These are phyloP conservation scores for Phortica okadai DNA, from an alignment of 2,888 invertebrate genomes.

Conservation along the genomic window DNA sequence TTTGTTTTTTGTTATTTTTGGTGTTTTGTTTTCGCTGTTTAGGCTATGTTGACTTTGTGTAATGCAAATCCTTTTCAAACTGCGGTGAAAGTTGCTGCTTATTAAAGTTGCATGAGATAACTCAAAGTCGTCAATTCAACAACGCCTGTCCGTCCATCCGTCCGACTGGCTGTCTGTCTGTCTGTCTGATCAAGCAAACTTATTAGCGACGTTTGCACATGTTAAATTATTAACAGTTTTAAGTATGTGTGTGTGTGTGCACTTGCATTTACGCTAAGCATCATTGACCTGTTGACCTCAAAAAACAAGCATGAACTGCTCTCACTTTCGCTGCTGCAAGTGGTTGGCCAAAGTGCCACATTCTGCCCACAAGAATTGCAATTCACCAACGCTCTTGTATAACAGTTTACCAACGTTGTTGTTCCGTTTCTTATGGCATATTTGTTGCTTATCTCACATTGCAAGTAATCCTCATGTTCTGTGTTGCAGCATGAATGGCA, in stretches of 20 bases:
- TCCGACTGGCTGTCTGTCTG: neutral
- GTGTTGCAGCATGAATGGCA: no score
- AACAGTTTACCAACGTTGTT: no score
- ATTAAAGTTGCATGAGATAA: neutral
- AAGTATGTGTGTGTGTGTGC: neutral
- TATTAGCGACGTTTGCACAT: slow-evolving; percentile 20
- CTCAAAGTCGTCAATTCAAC: neutral
- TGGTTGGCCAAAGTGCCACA: neutral
- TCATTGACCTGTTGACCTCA: slow-evolving; percentile 69
- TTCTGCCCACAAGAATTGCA: neutral
- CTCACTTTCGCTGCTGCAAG: neutral
- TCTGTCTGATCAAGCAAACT: neutral
- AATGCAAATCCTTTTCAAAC: slow-evolving; percentile 9
- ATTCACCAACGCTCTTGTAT: no score
- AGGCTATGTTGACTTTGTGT: slow-evolving; percentile 3
- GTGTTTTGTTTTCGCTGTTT: neutral
- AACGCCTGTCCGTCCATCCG: neutral
- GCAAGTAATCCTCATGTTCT: no score
- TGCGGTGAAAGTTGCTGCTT: neutral
- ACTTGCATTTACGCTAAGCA: slow-evolving; percentile 47
- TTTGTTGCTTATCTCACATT: no score
- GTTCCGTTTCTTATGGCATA: no score
- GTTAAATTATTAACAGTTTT: slow-evolving; percentile 13
- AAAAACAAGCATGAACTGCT: slow-evolving; percentile 49
- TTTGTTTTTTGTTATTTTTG: neutral